A percentile compares a stretch with the other conserved stretches of the same genome.
These are phyloP conservation scores for Pangasius krempfi DNA, from an alignment of 2,797 vertebrate species.

Conservation along the genomic window DNA sequence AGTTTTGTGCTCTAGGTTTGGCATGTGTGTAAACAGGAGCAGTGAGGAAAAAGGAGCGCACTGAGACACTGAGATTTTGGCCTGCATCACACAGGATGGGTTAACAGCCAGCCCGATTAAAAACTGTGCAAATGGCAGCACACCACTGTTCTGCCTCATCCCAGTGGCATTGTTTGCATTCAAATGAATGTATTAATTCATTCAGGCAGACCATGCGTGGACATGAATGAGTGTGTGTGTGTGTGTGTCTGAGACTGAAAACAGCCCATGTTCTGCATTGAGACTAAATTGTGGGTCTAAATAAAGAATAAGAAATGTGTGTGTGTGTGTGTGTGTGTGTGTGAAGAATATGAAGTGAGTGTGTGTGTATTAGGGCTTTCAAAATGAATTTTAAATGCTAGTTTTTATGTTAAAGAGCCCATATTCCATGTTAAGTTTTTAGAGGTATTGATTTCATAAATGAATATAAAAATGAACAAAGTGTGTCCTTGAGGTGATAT, in stretches of 20 bases:
- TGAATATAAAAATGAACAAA: not conserved
- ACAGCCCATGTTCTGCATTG: not conserved
- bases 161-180: slow-evolving; percentile 19
- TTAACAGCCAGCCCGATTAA: slow-evolving; percentile 20
- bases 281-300: not conserved
- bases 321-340: slow-evolving; percentile 5
- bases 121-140: slow-evolving; percentile 13
- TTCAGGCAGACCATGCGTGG: slow-evolving; percentile 15
- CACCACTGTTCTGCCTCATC: not conserved
- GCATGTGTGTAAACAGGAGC: slow-evolving; percentile 33
- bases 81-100: not conserved
- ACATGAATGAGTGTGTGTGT: not conserved
- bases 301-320: not conserved
- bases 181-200: slow-evolving; percentile 24
- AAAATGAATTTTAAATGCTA: not conserved
- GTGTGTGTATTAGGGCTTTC: not conserved
- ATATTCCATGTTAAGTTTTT: not conserved
- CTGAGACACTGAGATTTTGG: not conserved
- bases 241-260: not conserved
- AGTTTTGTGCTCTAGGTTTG: slow-evolving; percentile 30
- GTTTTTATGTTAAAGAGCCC: not conserved
- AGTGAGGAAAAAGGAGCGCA: slow-evolving; percentile 22
- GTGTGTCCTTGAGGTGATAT: not conserved
- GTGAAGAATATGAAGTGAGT: not conserved
- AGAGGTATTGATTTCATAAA: not conserved